phyloP scores from a whole-genome alignment of 2,797 vertebrate genomes.

The Typhlichthys subterraneus region DNA sequence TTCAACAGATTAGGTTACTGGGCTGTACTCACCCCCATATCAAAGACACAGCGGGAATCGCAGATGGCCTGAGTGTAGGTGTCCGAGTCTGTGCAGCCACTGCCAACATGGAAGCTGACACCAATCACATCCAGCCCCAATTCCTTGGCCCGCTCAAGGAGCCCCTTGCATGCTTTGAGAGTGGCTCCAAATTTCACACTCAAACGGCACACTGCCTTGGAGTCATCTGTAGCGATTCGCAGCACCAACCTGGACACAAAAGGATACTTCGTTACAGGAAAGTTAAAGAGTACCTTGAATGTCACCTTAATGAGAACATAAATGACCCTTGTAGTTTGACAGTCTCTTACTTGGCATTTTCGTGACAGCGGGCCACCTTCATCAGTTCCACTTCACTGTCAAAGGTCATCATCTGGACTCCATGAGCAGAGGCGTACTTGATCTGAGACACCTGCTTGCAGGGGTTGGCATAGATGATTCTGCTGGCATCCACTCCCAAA shows the following conservation, averaged over 20 bases:
- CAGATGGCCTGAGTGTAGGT: slow-evolving; percentile 90
- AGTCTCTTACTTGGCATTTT: slow-evolving; percentile 90
- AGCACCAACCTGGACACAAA: slow-evolving; percentile 84
- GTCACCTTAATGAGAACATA: accelerated
- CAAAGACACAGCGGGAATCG: slow-evolving; percentile 94
- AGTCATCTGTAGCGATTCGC: slow-evolving; percentile 95
- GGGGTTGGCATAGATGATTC: slow-evolving; percentile 98
- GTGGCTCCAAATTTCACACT: slow-evolving; percentile 96
- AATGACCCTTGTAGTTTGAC: not conserved
- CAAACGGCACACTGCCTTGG: slow-evolving; percentile 91
- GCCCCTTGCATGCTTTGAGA: slow-evolving; percentile 87
- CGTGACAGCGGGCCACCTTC: slow-evolving; percentile 93
- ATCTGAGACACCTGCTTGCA: slow-evolving; percentile 98
- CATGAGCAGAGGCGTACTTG: slow-evolving; percentile 91
- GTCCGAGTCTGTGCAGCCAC: slow-evolving; percentile 90
- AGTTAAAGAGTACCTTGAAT: not conserved
- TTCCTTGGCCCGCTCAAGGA: slow-evolving; percentile 89
- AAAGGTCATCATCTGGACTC: slow-evolving; percentile 98
- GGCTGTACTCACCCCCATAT: slow-evolving; percentile 88
- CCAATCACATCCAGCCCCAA: slow-evolving; percentile 90
- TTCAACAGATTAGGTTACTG: not conserved
- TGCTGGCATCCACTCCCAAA: slow-evolving; percentile 87
- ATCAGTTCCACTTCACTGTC: slow-evolving; percentile 95
- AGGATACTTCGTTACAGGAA: not conserved
- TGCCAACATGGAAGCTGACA: slow-evolving; percentile 98